These are phyloP conservation scores for Agapostemon virescens DNA, from an alignment of 2,888 invertebrate genomes.

Conservation along the genomic window DNA sequence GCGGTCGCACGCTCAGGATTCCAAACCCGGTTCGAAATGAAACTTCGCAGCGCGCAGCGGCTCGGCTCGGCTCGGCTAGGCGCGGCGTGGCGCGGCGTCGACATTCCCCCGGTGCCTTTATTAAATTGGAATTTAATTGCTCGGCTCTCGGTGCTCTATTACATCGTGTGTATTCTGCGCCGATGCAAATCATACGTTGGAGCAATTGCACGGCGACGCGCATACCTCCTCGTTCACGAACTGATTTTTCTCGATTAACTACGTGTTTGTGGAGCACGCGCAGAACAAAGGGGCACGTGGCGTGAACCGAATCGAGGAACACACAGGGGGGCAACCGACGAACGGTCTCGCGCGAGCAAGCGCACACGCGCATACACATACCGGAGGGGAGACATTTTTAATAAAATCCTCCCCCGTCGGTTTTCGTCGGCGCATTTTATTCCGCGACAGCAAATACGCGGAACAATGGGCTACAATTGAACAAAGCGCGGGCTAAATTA, in stretches of 20 bases:
- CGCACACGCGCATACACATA: not conserved
- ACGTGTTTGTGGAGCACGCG: conserved; percentile 30
- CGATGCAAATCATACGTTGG: conserved; percentile 65
- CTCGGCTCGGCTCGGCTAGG: not conserved
- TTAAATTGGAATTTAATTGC: conserved; percentile 76
- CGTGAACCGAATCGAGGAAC: not conserved
- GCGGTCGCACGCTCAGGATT: conserved; percentile 69
- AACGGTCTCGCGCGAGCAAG: no score
- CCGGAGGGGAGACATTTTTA: conserved; percentile 43
- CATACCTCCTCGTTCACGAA: conserved; percentile 53
- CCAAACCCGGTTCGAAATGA: conserved; percentile 67
- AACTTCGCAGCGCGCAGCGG: conserved; percentile 61
- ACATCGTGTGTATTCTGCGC: conserved; percentile 61
- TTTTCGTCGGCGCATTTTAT: conserved; percentile 31
- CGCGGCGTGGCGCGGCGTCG: conserved; percentile 59
- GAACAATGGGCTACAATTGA: conserved; percentile 47
- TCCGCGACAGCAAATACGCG: conserved; percentile 36
- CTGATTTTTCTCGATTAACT: conserved; percentile 63
- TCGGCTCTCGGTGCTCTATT: conserved; percentile 67
- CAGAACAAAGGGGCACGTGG: conserved; percentile 7
- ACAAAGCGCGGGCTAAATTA: conserved; percentile 50
- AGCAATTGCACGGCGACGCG: conserved; percentile 32
- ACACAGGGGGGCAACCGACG: not conserved
- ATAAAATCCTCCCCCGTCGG: conserved; percentile 42
- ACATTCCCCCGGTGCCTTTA: conserved; percentile 72